Evolutionary conservation across 64 coral and sea anemone genomes (phyloP).

Genomic region (Hydrozoanthus tunicans): DNA sequence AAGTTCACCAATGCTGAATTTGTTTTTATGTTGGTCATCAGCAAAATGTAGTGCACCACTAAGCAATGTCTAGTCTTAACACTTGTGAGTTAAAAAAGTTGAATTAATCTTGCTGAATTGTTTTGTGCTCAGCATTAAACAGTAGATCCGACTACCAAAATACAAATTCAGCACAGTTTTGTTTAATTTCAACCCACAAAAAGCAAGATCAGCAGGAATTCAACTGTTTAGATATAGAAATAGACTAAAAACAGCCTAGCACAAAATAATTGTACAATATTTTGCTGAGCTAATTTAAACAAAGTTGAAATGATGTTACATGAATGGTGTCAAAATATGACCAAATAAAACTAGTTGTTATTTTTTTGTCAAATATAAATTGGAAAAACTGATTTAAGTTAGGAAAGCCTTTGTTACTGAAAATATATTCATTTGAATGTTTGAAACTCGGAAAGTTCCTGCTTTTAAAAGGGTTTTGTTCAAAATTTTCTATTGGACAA

Average conservation of each 20-base stretch:
- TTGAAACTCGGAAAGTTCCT: conserved; percentile 9
- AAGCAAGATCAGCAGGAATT: conserved; percentile 19
- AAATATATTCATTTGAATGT: conserved; percentile 13
- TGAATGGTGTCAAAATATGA: conserved; percentile 38
- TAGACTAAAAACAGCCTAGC: conserved; percentile 33
- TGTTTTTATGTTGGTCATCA: background rate
- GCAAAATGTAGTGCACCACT: conserved; percentile 8
- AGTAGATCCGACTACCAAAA: conserved; percentile 35
- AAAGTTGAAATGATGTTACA: conserved; percentile 46
- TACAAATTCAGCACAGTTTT: conserved; percentile 28
- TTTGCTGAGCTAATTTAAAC: conserved; percentile 38
- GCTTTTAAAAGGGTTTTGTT: conserved; percentile 15
- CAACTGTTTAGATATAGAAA: conserved; percentile 9
- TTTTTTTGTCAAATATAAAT: conserved; percentile 28
- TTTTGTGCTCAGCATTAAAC: conserved; percentile 33
- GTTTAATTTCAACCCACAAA: conserved; percentile 31
- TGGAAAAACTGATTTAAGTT: conserved; percentile 25
- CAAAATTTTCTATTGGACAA: conserved; percentile 1
- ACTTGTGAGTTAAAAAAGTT: conserved; percentile 20
- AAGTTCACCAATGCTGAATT: conserved; percentile 10
- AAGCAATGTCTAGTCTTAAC: background rate
- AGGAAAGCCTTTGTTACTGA: conserved; percentile 3
- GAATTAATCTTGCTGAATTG: conserved; percentile 18
- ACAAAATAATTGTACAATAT: conserved; percentile 41
- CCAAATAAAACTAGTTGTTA: conserved; percentile 10